These are phyloP conservation scores for Ormyrus rosae DNA, from an alignment of 2,888 invertebrate genomes.

Conservation along the genomic window DNA sequence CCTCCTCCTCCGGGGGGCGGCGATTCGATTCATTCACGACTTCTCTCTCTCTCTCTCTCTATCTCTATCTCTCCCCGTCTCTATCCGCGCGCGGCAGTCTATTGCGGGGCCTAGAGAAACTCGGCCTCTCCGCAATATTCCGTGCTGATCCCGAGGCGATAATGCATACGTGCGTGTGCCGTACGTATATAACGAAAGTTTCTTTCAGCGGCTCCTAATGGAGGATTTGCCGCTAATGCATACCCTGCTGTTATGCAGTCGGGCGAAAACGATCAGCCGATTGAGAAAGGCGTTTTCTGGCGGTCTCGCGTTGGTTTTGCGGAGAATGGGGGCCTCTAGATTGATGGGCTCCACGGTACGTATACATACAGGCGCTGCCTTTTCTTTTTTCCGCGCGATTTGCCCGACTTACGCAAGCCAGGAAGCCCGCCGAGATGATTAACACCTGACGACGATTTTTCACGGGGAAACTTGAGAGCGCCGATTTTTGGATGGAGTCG, in stretches of 20 bases:
- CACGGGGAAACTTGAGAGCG: too few relatives aligned
- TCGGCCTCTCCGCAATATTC: slow-evolving; percentile 1
- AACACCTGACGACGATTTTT: too few relatives aligned
- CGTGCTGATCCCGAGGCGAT: neutral
- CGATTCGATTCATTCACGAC: slow-evolving; percentile 40
- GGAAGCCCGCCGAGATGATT: too few relatives aligned
- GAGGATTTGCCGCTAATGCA: neutral
- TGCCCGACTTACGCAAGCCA: too few relatives aligned
- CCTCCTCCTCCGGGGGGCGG: slow-evolving; percentile 22
- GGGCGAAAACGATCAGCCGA: slow-evolving; percentile 16
- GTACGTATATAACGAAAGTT: neutral
- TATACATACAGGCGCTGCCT: too few relatives aligned
- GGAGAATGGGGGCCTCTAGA: neutral
- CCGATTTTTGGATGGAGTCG: too few relatives aligned
- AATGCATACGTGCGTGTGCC: neutral
- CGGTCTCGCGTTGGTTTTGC: neutral
- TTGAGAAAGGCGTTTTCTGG: slow-evolving; percentile 14
- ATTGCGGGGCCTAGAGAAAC: slow-evolving; percentile 19
- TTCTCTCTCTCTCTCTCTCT: neutral
- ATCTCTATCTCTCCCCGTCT: too few relatives aligned
- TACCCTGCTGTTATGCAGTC: neutral
- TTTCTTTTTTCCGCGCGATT: too few relatives aligned
- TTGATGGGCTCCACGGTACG: too few relatives aligned
- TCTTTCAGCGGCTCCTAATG: neutral
- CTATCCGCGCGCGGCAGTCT: too few relatives aligned